Evolutionary conservation across 2,888 invertebrate species (phyloP).

Genomic region (Hypsopygia costalis): DNA sequence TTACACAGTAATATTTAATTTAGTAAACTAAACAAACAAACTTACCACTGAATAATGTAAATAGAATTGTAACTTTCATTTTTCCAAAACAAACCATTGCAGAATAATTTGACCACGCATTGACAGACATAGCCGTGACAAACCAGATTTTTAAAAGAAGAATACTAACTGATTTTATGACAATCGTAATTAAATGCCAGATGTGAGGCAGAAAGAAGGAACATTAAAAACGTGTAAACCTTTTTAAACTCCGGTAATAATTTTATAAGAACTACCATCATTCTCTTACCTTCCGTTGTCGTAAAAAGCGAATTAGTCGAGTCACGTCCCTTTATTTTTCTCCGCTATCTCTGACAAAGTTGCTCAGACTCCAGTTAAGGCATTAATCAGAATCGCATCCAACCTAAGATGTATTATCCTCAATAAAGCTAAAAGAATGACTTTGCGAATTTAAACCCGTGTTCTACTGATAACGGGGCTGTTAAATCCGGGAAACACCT

Average conservation of each 20-base stretch:
- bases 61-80: constrained; percentile 45
- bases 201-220: constrained; percentile 10
- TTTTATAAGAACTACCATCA: constrained; percentile 33
- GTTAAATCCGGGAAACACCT: constrained; percentile 72
- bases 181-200: constrained; percentile 3
- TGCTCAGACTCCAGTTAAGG: constrained; percentile 58
- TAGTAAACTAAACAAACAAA: constrained; percentile 6
- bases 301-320: constrained; percentile 69
- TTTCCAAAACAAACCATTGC: constrained; percentile 32
- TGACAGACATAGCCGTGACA: constrained; percentile 47
- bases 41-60: constrained; percentile 52
- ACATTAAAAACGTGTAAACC: constrained; percentile 9
- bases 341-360: constrained; percentile 75
- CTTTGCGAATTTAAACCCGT: constrained; percentile 76
- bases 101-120: constrained; percentile 32
- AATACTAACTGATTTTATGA: constrained; percentile 32
- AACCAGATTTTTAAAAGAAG: constrained; percentile 56
- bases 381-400: constrained; percentile 77
- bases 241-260: constrained; percentile 17
- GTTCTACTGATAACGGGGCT: constrained; percentile 68
- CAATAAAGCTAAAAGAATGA: constrained; percentile 78
- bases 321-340: constrained; percentile 78
- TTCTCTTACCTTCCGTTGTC: constrained; percentile 37
- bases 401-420: constrained; percentile 73
- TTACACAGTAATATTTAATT: not conserved